Evolutionary conservation across 2,888 invertebrate species (phyloP).

Genomic region (Selenia dentaria): DNA sequence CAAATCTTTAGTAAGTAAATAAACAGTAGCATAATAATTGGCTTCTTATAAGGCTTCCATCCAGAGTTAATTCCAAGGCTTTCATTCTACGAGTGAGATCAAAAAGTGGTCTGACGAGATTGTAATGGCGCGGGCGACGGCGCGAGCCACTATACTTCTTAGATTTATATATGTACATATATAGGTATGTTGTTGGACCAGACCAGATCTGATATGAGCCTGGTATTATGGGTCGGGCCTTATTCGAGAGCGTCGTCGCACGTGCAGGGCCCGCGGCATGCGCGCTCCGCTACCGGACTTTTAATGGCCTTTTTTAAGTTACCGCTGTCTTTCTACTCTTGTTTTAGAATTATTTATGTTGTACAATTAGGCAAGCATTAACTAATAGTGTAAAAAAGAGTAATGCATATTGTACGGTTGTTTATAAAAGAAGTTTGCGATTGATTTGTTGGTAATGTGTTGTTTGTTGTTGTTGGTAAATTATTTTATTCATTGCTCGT

Average conservation of each 20-base stretch:
- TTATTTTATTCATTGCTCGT: too few relatives aligned
- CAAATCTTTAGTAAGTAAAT: constrained; percentile 21
- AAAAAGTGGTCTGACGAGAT: constrained; percentile 71
- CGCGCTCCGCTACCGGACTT: constrained; percentile 64
- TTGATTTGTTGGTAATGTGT: too few relatives aligned
- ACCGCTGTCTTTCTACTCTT: constrained; percentile 47
- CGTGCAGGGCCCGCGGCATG: constrained; percentile 61
- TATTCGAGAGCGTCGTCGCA: constrained; percentile 43
- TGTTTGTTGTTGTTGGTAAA: too few relatives aligned
- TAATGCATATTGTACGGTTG: too few relatives aligned
- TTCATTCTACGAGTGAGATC: too few relatives aligned
- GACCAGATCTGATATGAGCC: constrained; percentile 1
- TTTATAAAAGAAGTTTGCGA: too few relatives aligned
- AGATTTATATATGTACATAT: background rate
- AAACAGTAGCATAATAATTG: constrained; percentile 35
- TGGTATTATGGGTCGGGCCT: constrained; percentile 35
- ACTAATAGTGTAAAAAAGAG: constrained; percentile 16
- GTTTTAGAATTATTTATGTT: constrained; percentile 40
- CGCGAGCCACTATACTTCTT: constrained; percentile 49
- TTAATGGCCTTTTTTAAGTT: constrained; percentile 63
- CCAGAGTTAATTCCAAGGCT: constrained; percentile 44
- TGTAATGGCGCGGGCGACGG: constrained; percentile 46
- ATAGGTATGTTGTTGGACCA: constrained; percentile 8
- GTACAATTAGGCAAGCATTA: constrained; percentile 38
- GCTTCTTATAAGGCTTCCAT: constrained; percentile 37